Conservation (phyloP, 2,797 vertebrate genomes). For the Calcarius lapponicus region DNA sequence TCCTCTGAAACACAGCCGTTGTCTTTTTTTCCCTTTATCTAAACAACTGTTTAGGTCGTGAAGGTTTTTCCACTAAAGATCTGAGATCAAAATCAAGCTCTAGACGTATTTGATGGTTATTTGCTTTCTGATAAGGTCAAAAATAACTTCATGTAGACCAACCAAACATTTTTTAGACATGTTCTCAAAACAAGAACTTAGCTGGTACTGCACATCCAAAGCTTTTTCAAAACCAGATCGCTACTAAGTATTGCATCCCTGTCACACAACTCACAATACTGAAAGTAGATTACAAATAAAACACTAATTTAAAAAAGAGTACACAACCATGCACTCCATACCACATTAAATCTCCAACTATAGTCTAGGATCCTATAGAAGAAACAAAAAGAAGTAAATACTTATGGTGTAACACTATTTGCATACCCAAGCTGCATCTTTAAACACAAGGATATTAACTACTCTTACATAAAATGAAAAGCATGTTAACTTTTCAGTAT, state of each 20-base stretch:
- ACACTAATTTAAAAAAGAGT: not conserved
- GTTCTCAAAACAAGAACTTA: not conserved
- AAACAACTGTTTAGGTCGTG: not conserved
- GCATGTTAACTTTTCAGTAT: not conserved
- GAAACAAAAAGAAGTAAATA: not conserved
- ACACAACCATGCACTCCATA: not conserved
- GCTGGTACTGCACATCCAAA: not conserved
- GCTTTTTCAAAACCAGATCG: not conserved
- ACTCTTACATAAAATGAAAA: not conserved
- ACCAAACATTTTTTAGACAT: not conserved
- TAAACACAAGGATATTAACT: not conserved
- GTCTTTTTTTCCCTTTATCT: fast-evolving
- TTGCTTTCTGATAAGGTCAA: not conserved
- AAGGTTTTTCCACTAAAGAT: not conserved
- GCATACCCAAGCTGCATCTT: not conserved
- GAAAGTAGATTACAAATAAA: not conserved
- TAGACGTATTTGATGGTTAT: not conserved
- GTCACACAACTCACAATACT: not conserved
- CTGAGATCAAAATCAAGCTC: not conserved
- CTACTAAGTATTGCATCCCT: not conserved
- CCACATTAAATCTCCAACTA: not conserved
- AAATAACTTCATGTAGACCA: not conserved
- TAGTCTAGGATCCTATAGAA: not conserved
- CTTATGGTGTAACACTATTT: fast-evolving
- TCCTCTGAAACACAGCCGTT: not conserved